Percentiles rank a stretch among this genome's conserved stretches.
Conservation (phyloP, 2,888 invertebrate genomes). For the Perithous albicinctus region DNA sequence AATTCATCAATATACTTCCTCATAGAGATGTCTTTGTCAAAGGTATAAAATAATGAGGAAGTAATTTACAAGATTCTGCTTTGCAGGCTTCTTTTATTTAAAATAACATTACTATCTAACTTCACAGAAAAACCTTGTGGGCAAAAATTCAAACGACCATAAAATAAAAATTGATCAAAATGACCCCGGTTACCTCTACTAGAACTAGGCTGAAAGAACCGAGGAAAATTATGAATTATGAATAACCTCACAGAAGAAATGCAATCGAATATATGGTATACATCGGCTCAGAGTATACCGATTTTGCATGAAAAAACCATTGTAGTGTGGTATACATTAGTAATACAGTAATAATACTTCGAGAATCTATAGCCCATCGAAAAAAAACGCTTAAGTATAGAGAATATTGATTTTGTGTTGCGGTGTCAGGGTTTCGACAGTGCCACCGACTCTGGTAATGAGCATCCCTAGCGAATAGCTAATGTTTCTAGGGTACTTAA, state of each 20-base stretch:
- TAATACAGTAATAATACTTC: conserved; percentile 13
- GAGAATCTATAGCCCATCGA: conserved; percentile 12
- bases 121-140: not conserved
- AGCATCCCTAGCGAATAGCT: conserved; percentile 32
- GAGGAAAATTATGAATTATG: conserved; percentile 15
- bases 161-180: not conserved
- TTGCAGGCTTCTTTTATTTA: too few species aligned
- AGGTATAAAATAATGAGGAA: too few species aligned
- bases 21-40: too few species aligned
- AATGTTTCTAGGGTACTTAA: conserved; percentile 41
- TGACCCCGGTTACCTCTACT: not conserved
- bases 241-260: conserved; percentile 2
- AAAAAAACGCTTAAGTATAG: conserved; percentile 47
- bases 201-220: not conserved
- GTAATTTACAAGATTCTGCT: too few species aligned
- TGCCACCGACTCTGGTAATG: conserved; percentile 46
- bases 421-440: conserved; percentile 57
- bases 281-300: not conserved
- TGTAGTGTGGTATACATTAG: not conserved
- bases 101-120: not conserved
- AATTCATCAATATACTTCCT: too few species aligned
- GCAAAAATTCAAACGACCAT: not conserved
- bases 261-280: conserved; percentile 6
- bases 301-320: not conserved
- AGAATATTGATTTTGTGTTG: conserved; percentile 51